phyloP scores from a whole-genome alignment of 2,888 invertebrate species.

The Heliothis peltigera region DNA sequence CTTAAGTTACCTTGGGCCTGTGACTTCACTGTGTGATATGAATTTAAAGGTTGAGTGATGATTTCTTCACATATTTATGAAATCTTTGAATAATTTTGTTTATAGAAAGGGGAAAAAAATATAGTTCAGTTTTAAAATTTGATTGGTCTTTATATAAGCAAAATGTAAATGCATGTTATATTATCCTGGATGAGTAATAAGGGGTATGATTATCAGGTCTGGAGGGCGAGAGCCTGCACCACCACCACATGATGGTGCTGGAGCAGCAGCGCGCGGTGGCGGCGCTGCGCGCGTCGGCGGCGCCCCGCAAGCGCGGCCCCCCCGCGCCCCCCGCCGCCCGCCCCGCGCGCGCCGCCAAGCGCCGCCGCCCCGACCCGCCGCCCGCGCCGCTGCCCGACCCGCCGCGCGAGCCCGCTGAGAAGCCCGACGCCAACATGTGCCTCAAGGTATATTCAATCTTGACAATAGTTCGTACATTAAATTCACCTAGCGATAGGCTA shows the following conservation, averaged over 20 bases:
- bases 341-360: conserved; percentile 77
- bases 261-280: conserved; percentile 90
- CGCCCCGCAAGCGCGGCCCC: conserved; percentile 61
- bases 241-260: conserved; percentile 90
- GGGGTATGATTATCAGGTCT: conserved; percentile 70
- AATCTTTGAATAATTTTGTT: too few species aligned
- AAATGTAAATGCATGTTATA: too few species aligned
- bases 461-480: too few species aligned
- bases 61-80: too few species aligned
- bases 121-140: too few species aligned
- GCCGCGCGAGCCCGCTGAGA: conserved; percentile 92
- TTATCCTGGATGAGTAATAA: too few species aligned
- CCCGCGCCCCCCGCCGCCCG: conserved; percentile 72
- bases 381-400: conserved; percentile 88
- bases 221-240: conserved; percentile 89
- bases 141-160: too few species aligned
- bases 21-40: too few species aligned
- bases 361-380: conserved; percentile 80
- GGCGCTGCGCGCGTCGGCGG: conserved; percentile 72
- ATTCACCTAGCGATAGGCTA: too few species aligned
- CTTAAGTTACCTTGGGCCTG: not conserved
- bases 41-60: too few species aligned
- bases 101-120: too few species aligned
- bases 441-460: conserved; percentile 92
- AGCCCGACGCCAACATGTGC: conserved; percentile 96